These are phyloP conservation scores for Drosophila longiperda DNA, from an alignment of 2,888 invertebrate species.

Conservation along the genomic window DNA sequence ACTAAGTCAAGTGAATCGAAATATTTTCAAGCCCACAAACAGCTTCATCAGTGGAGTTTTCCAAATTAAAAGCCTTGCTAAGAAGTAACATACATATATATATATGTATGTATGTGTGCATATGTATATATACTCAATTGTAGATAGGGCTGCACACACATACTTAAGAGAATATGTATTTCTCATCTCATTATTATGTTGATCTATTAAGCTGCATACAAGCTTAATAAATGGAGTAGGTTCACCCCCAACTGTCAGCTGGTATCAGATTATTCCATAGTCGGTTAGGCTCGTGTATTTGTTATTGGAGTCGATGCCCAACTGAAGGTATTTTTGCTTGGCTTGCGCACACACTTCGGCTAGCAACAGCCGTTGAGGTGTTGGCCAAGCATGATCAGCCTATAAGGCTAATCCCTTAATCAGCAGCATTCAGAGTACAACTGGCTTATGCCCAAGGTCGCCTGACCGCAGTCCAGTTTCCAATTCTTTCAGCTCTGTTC, in stretches of 20 bases:
- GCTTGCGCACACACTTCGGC: constrained; percentile 65
- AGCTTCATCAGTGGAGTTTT: too few relatives aligned
- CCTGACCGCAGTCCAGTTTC: constrained; percentile 11
- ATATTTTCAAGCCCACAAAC: too few relatives aligned
- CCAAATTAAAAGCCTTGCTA: too few relatives aligned
- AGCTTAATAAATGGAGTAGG: not conserved
- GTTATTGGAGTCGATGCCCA: constrained; percentile 20
- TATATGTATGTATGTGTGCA: too few relatives aligned
- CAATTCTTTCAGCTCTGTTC: constrained; percentile 3
- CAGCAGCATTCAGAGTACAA: constrained; percentile 42
- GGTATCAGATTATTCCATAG: too few relatives aligned
- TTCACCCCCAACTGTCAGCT: too few relatives aligned
- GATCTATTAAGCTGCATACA: not conserved
- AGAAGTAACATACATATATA: too few relatives aligned
- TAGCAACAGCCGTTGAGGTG: constrained; percentile 31
- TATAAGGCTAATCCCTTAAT: constrained; percentile 73
- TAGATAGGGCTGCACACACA: too few relatives aligned
- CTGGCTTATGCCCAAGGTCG: constrained; percentile 73
- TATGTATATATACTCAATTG: too few relatives aligned
- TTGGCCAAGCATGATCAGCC: constrained; percentile 38
- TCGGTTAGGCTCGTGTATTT: not conserved
- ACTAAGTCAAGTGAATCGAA: too few relatives aligned
- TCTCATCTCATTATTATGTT: not conserved
- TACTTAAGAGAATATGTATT: too few relatives aligned
- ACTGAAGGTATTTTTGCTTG: constrained; percentile 37